phyloP scores from a whole-genome alignment of 2,113 vertebrate genomes.

The Isurus oxyrinchus region DNA sequence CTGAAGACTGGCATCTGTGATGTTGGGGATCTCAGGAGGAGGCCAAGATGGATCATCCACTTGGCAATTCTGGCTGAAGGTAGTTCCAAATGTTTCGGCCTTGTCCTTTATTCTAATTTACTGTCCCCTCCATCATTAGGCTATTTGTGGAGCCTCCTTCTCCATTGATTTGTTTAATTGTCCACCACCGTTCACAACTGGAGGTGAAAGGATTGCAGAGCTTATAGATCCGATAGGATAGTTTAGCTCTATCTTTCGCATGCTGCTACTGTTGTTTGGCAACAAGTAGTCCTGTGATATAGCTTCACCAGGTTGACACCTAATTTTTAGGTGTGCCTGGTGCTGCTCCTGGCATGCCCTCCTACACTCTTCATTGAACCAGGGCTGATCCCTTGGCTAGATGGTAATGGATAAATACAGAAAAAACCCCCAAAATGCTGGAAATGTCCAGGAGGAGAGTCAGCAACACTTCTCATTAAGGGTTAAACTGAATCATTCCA shows the following conservation, averaged over 20 bases:
- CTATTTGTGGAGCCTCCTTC: neutral
- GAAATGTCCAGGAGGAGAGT: neutral
- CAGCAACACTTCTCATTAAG: neutral
- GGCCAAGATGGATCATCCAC: neutral
- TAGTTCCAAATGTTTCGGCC: neutral
- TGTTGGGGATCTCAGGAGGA: too few relatives aligned
- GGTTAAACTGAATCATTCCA: neutral
- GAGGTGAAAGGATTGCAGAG: neutral
- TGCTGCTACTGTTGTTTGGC: neutral
- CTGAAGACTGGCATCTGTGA: neutral
- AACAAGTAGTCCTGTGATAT: neutral
- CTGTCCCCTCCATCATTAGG: neutral
- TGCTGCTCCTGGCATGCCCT: neutral
- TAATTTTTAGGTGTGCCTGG: neutral
- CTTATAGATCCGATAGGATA: neutral
- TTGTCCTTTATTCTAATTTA: neutral
- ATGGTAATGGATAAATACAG: neutral
- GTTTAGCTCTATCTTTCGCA: neutral
- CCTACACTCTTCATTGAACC: neutral
- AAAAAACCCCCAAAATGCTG: neutral
- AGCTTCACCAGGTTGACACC: neutral
- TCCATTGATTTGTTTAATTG: neutral
- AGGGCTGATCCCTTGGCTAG: neutral
- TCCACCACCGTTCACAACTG: neutral
- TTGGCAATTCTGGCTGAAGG: neutral